phyloP scores from a whole-genome alignment of 1,140 invertebrate genomes.

The Diachasmimorpha longicaudata region DNA sequence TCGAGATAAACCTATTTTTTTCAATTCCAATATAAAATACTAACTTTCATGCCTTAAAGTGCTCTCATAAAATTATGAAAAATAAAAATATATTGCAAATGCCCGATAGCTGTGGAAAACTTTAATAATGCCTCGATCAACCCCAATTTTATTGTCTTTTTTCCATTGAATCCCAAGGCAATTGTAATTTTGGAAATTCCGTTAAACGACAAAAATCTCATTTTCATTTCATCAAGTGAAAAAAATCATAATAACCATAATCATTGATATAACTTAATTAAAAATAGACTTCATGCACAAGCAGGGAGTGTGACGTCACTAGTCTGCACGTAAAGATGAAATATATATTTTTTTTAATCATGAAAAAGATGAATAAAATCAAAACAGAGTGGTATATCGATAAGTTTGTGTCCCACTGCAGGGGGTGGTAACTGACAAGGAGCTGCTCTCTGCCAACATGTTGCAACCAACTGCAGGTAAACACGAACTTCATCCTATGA shows the following conservation, averaged over 20 bases:
- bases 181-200: too few species aligned
- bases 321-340: conserved; percentile 29
- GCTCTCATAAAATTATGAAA: not conserved
- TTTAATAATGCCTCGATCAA: too few species aligned
- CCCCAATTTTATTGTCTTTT: too few species aligned
- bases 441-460: conserved; percentile 62
- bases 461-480: conserved; percentile 64
- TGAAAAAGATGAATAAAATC: conserved; percentile 42
- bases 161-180: too few species aligned
- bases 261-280: conserved; percentile 4
- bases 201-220: not conserved
- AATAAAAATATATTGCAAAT: not conserved
- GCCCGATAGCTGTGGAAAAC: too few species aligned
- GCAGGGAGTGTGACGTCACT: conserved; percentile 14
- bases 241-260: not conserved
- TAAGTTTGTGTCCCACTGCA: conserved; percentile 65
- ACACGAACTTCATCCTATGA: conserved; percentile 62
- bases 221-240: not conserved
- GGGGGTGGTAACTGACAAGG: conserved; percentile 64
- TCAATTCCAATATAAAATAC: too few species aligned
- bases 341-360: not conserved
- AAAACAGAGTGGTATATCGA: conserved; percentile 56
- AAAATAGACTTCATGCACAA: conserved; percentile 3
- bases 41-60: not conserved
- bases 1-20: too few species aligned